Percentiles rank a stretch among this genome's conserved stretches.
Evolutionary conservation across 2,797 vertebrate species (phyloP).

Genomic region (Orientallactaga sibirica): DNA sequence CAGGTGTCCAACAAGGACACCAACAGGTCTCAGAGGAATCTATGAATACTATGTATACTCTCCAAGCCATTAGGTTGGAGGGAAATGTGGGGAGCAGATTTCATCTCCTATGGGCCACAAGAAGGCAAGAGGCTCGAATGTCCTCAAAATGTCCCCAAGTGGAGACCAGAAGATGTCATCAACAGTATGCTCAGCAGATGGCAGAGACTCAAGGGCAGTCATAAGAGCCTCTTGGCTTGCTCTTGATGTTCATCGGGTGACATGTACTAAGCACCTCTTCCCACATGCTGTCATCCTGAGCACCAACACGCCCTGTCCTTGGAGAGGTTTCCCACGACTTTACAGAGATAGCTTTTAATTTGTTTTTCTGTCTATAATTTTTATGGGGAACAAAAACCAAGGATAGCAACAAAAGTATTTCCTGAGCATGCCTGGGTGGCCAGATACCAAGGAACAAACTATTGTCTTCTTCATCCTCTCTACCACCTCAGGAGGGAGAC

Average conservation of each 20-base stretch:
- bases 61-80: background rate
- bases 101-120: background rate
- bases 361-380: slow-evolving; percentile 4
- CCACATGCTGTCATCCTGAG: background rate
- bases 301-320: background rate
- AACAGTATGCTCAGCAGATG: background rate
- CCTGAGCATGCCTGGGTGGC: background rate
- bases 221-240: background rate
- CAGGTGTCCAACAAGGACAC: background rate
- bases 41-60: background rate
- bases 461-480: background rate
- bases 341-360: background rate
- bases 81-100: background rate
- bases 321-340: background rate
- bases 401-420: background rate
- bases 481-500: background rate
- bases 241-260: background rate
- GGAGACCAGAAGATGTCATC: slow-evolving; percentile 1
- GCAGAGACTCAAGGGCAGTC: background rate
- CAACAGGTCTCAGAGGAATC: background rate
- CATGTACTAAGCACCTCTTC: background rate
- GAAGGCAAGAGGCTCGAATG: background rate
- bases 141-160: background rate
- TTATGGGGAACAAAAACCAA: background rate
- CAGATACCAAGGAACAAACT: background rate